Percentiles rank a stretch among this genome's conserved stretches.
These are phyloP conservation scores for Lepidurus apus DNA, from an alignment of 1,140 invertebrate species.

Conservation along the genomic window DNA sequence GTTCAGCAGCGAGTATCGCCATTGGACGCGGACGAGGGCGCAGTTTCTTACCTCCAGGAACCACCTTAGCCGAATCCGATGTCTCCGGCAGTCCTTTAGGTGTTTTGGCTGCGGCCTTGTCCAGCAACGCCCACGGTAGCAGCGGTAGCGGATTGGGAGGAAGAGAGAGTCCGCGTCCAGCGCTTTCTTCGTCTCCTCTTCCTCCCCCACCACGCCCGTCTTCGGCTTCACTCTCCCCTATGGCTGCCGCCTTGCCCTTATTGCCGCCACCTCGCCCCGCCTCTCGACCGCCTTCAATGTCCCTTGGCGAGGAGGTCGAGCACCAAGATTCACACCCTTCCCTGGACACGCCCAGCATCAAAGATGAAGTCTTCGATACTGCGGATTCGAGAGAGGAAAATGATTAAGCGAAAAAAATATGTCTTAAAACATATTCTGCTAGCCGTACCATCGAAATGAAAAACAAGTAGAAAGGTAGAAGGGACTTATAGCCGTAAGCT, in stretches of 20 bases:
- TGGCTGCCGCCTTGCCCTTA: background rate
- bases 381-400: background rate
- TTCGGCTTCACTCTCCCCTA: background rate
- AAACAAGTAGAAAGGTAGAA: background rate
- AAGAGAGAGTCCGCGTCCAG: background rate
- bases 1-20: background rate
- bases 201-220: background rate
- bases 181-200: background rate
- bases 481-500: background rate
- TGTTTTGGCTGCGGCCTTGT: background rate
- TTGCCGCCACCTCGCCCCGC: background rate
- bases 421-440: background rate
- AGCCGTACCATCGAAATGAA: background rate
- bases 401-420: background rate
- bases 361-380: background rate
- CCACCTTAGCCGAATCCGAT: background rate
- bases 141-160: background rate
- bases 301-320: background rate
- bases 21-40: slow-evolving; percentile 12
- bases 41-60: background rate
- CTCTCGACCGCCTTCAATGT: slow-evolving; percentile 11
- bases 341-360: background rate
- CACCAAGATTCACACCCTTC: background rate
- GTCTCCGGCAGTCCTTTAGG: background rate
- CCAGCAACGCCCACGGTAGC: background rate